Base-by-base conservation (phyloP, 2,797 vertebrate genomes). In the Valencia hispanica region DNA sequence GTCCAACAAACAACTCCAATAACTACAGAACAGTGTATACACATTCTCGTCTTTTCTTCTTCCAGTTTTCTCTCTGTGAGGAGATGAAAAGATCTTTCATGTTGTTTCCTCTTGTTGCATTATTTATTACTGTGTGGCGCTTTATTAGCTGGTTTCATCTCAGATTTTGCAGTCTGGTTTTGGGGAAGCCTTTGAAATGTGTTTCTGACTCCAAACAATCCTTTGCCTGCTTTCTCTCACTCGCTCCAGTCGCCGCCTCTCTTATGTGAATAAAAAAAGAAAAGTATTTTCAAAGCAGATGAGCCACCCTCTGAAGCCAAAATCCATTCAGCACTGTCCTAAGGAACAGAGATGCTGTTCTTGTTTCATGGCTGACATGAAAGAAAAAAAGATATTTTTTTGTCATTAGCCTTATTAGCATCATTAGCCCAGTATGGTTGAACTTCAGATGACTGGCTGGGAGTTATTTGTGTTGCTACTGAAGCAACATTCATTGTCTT, bases 31-130 rank as follows among this genome's bases (percentile, higher is more conserved):
- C 53, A 39, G 79, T n/a, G 11, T 53, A 68, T 72, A 84, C 83
- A 82, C 73, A 70, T 72, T 83, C 77, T 81, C 77, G 74, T 61
- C 50, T 77, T 88, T 85, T 91, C 87, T 84, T 80, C 32, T 84
- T 84, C 83, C 80, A 80, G 65, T 53, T 84, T 79, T 79, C 45
- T 86, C 86, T 87, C 84, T 85, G 89, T 89, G 82, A 87, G 86
- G 85, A 92, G 92, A 93, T 91, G 89, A 94, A 94, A 94, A 83
- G 85, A 91, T 89, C 90, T 93, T 94, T 93, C 91, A 94, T 94
- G 91, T 93, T 92, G 91, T 94, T 94, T 94, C 93, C 92, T 92
- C 91, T 94, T 93, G 91, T 90, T 94, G 91, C 91, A 94, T 94
- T 93, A 94, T 94, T 94, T 94, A 94, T 94, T 91, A 89, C 91